Percentiles rank a stretch among this genome's conserved stretches.
Conservation (phyloP, 92 coral and sea anemone species). For the Actinernus sp. region DNA sequence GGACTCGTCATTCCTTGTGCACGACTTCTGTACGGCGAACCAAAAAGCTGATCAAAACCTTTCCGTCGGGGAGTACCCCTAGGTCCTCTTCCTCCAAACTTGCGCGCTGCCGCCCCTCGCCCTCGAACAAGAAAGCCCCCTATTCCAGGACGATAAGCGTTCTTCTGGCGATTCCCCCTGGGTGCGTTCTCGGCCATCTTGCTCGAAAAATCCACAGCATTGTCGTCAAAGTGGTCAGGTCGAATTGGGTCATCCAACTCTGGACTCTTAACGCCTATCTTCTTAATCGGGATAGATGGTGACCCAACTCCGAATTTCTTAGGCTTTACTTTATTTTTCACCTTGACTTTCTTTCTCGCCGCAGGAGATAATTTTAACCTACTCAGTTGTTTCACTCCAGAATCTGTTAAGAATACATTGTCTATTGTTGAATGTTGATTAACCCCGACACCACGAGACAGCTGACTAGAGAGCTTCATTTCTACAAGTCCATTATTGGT, state of each 20-base stretch:
- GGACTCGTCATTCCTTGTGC: slow-evolving; percentile 66
- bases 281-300: slow-evolving; percentile 36
- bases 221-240: slow-evolving; percentile 13
- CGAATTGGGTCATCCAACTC: slow-evolving; percentile 38
- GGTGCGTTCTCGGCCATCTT: slow-evolving; percentile 20
- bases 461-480: slow-evolving; percentile 82
- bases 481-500: slow-evolving; percentile 85
- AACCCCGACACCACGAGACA: slow-evolving; percentile 53
- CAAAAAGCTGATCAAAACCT: slow-evolving; percentile 21
- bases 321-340: slow-evolving; percentile 78
- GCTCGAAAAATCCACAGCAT: slow-evolving; percentile 22
- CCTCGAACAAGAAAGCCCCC: slow-evolving; percentile 87
- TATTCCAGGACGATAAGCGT: slow-evolving; percentile 72
- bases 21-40: slow-evolving; percentile 68
- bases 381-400: slow-evolving; percentile 88
- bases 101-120: slow-evolving; percentile 85
- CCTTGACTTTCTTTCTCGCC: slow-evolving; percentile 57
- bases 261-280: slow-evolving; percentile 69
- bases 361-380: slow-evolving; percentile 76
- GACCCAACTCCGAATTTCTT: slow-evolving; percentile 52
- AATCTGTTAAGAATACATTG: slow-evolving; percentile 80
- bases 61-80: slow-evolving; percentile 53
- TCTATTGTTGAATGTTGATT: slow-evolving; percentile 49
- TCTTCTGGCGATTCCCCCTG: slow-evolving; percentile 59
- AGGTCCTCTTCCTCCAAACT: slow-evolving; percentile 75